A percentile compares a stretch with the other conserved stretches of the same genome.
Conservation (phyloP, 2,797 vertebrate species). For the Sebastes elongatus region DNA sequence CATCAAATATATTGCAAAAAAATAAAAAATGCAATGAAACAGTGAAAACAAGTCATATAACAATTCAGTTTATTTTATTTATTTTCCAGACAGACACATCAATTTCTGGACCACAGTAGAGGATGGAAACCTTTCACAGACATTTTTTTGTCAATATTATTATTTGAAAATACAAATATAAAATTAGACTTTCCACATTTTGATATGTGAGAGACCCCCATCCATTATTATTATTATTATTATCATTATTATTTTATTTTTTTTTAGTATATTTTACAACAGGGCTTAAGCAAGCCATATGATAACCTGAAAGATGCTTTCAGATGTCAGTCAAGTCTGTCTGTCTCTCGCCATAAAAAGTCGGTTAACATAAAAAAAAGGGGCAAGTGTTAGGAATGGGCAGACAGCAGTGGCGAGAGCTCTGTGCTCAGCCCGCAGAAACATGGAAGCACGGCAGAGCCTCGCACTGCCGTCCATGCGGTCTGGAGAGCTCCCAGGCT, state of each 20-base stretch:
- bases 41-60: conserved; percentile 77
- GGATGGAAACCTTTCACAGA: conserved; percentile 99
- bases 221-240: conserved; percentile 83
- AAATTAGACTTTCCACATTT: conserved; percentile 99
- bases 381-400: conserved; percentile 85
- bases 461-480: conserved; percentile 60
- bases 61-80: conserved; percentile 95
- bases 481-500: conserved; percentile 65
- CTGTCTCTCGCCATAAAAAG: conserved; percentile 84
- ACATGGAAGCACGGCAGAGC: conserved; percentile 66
- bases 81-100: conserved; percentile 97
- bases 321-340: conserved; percentile 83
- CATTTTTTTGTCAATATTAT: conserved; percentile 89
- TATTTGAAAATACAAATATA: conserved; percentile 99
- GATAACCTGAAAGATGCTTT: conserved; percentile 99
- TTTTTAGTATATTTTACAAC: conserved; percentile 93
- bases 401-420: conserved; percentile 62
- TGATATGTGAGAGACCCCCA: conserved; percentile 98
- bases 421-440: conserved; percentile 62
- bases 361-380: conserved; percentile 81
- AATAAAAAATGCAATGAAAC: conserved; percentile 54
- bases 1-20: conserved; percentile 11
- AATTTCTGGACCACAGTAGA: conserved; percentile 99
- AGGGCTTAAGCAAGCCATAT: conserved; percentile 97
- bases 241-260: conserved; percentile 70